Conservation (phyloP, 2,888 invertebrate species). For the Bombylius discolor region DNA sequence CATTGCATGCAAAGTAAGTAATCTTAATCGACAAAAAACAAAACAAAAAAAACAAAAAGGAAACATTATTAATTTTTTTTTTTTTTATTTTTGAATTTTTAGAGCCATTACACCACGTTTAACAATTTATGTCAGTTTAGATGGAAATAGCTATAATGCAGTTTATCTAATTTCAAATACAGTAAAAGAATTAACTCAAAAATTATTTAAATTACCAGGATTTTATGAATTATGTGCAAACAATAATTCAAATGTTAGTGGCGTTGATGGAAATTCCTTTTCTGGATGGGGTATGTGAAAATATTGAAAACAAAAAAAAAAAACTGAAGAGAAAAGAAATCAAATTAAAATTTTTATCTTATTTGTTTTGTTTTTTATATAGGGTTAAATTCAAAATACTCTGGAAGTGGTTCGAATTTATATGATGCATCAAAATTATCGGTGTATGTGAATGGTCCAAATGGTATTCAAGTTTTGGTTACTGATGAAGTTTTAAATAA, state of each 20-base stretch:
- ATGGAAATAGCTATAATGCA: slow-evolving; percentile 60
- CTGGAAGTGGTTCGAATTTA: slow-evolving; percentile 35
- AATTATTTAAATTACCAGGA: slow-evolving; percentile 49
- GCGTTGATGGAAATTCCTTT: slow-evolving; percentile 17
- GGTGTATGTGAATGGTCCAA: slow-evolving; percentile 68
- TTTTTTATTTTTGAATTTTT: slow-evolving; percentile 14
- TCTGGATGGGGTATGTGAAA: slow-evolving; percentile 16
- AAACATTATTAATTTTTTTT: background rate
- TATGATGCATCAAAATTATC: slow-evolving; percentile 43
- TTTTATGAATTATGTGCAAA: slow-evolving; percentile 31
- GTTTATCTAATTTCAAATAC: slow-evolving; percentile 61
- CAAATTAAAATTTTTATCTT: background rate
- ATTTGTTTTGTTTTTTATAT: slow-evolving; percentile 3
- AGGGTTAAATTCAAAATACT: slow-evolving; percentile 34
- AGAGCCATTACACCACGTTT: slow-evolving; percentile 61
- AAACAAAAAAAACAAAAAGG: background rate
- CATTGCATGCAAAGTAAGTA: slow-evolving; percentile 69
- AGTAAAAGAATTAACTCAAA: slow-evolving; percentile 50
- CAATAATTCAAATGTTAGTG: slow-evolving; percentile 16
- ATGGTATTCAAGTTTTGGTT: slow-evolving; percentile 68
- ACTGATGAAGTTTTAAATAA: slow-evolving; percentile 77
- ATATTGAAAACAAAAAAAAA: no score
- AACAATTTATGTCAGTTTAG: slow-evolving; percentile 69
- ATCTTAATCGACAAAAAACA: background rate
- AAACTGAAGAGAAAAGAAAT: no score